Evolutionary conservation across 2,888 invertebrate species (phyloP), one percentile per base, ranked within the genome.

Genomic region (Saturnia japonica): DNA sequence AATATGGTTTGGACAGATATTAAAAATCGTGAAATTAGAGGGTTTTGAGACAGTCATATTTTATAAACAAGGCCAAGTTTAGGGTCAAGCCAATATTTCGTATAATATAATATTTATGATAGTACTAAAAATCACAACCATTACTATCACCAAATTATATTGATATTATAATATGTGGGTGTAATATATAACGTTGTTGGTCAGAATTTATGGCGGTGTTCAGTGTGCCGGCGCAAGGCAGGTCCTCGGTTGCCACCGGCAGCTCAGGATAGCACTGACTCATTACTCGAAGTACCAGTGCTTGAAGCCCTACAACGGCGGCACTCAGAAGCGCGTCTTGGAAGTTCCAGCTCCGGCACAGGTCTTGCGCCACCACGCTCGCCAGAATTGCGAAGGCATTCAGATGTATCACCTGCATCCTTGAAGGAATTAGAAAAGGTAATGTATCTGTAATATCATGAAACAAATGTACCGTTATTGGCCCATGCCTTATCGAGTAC

Each of bases 391-490:
- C 94, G 97, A 28, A 91, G 97, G 54, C 97, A 97, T 85, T 97
- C 97, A 1, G 98, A 97, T 84, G 97, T 97, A 2, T 97, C 97
- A 16, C 97, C 97, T 19, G 97, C 97, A 3, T 97, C 97, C 57
- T 93, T 98, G 67, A 97, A 97, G 85, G 97, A 97, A 87, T 94
- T 98, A n/a, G 97, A 98, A 91, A 97, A 97, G 95, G 97, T 97
- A 95, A 93, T 91, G 85, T 85, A 80, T 78, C 75, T 74, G 22
- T 1, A 54, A 2, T 22, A 73, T 40, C n/a, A 51, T 66, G 40
- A 25, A 69, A 51, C 4, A 16, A 0, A 3, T 16, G 19, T 19
- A 47, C 14, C 45, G 45, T 47, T 47, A 47, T 16, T 47, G 45
- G 16, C 45, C 45, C 45, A 47, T 47, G 0, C 19, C 47, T 47